phyloP scores from a whole-genome alignment of 2,888 invertebrate genomes.

The Drosophila stalkeri region DNA sequence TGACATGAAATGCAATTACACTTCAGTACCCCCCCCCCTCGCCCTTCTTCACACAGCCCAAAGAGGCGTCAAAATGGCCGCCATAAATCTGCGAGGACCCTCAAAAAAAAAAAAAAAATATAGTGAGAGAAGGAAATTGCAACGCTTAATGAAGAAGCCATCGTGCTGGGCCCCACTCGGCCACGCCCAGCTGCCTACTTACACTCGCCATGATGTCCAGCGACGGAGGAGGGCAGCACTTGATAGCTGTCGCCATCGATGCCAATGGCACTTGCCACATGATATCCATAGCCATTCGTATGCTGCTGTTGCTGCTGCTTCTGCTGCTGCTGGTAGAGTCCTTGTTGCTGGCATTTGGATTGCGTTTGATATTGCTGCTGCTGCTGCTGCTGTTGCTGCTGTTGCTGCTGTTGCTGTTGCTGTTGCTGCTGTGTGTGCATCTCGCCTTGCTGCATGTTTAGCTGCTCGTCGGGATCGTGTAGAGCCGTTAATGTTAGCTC shows the following conservation, averaged over 20 bases:
- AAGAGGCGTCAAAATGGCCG: constrained; percentile 72
- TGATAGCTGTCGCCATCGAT: constrained; percentile 83
- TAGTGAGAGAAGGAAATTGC: constrained; percentile 15
- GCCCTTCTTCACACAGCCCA: background rate
- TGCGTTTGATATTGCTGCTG: constrained; percentile 48
- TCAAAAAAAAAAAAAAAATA: constrained; percentile 48
- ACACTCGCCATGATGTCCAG: constrained; percentile 79
- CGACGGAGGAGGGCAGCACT: constrained; percentile 79
- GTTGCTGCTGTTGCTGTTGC: constrained; percentile 38
- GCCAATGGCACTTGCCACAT: constrained; percentile 83
- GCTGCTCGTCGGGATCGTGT: constrained; percentile 80
- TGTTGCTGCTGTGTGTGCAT: constrained; percentile 65
- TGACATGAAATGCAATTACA: constrained; percentile 80
- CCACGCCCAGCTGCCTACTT: constrained; percentile 64
- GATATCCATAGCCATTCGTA: constrained; percentile 82
- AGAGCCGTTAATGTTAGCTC: constrained; percentile 79
- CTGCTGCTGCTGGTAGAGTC: constrained; percentile 41
- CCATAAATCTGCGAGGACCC: constrained; percentile 65
- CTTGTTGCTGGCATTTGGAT: constrained; percentile 55
- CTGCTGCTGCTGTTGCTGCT: constrained; percentile 32
- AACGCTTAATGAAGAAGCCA: constrained; percentile 62
- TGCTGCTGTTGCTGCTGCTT: constrained; percentile 50
- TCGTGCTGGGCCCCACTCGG: background rate
- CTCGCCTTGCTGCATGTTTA: constrained; percentile 69
- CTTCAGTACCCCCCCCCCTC: background rate